phyloP scores from a whole-genome alignment of 2,113 vertebrate species.

The Prunella himalayana region DNA sequence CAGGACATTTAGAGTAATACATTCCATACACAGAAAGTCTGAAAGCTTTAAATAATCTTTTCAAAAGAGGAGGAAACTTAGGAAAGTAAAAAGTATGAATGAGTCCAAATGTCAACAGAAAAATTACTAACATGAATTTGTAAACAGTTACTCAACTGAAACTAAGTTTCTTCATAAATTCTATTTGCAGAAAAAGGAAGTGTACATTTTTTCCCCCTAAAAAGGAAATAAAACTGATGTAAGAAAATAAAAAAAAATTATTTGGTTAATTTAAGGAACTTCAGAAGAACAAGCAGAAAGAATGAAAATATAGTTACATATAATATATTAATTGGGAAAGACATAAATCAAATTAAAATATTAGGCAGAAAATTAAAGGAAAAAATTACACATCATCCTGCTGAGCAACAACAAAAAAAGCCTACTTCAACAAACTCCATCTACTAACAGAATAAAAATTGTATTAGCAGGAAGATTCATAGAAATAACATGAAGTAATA shows the following conservation, averaged over 20 bases:
- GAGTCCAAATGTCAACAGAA: background rate
- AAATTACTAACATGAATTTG: background rate
- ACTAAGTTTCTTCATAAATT: background rate
- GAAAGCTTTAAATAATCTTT: background rate
- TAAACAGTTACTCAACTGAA: background rate
- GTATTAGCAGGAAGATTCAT: background rate
- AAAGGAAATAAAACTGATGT: background rate
- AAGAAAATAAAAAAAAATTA: background rate
- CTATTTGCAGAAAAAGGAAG: background rate
- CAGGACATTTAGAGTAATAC: background rate
- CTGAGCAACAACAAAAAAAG: background rate
- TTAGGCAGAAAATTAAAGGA: background rate
- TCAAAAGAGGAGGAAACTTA: background rate
- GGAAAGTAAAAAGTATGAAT: background rate
- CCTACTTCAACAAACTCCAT: background rate
- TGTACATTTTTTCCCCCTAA: fast-evolving
- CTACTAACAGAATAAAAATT: background rate
- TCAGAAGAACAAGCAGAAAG: background rate
- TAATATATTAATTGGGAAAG: background rate
- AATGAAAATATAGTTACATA: background rate
- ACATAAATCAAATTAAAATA: background rate
- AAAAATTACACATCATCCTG: background rate
- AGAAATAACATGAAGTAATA: background rate
- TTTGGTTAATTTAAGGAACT: background rate
- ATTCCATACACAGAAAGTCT: background rate